Evolutionary conservation across 1,140 invertebrate species (phyloP), one percentile per base, ranked within the genome.

Genomic region (Drosophila mojavensis): DNA sequence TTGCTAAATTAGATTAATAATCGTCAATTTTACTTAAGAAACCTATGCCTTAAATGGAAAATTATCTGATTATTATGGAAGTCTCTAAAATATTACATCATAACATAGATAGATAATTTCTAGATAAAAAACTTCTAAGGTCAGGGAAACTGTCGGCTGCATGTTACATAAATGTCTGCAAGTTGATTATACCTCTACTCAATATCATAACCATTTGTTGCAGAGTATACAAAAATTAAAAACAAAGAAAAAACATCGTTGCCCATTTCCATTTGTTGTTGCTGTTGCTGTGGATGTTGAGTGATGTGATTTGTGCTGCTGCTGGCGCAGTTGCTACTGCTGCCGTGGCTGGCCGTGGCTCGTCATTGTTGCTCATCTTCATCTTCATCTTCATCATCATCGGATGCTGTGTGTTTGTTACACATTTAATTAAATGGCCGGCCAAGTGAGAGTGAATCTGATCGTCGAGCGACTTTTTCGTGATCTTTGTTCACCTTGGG

Each of bases 391-490:
- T 60, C 81, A 59, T 73, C 81, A 84, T 77, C 78, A 78, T 85
- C 74, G 72, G 53, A 70, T 55, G 66, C 79, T 79, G 28, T 62
- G 65, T 50, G 65, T 67, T 65, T 77, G 83, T 63, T 83, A 78
- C 81, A 88, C 69, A 82, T 86, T 88, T 86, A 86, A 86, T 86
- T 86, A 75, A 88, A 79, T 68, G 69, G 41, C 51, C 2, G 17
- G 59, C 41, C 15, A 60, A 43, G 73, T 75, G 73, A 75, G 73
- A 75, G 73, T 85, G 83, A 76, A 79, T 70, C 65, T 30, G 70
- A 67, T 73, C 56, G 70, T 53, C 70, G 59, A 47, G 30, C 53
- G 26, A 36, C 53, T 36, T 66, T 66, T 39, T 45, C 28, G 50
- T 69, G 61, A 71, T 58, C 68, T 71, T 58, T 65, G 53, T 43